Conservation (phyloP, 1,140 invertebrate genomes). For the Globodera rostochiensis region DNA sequence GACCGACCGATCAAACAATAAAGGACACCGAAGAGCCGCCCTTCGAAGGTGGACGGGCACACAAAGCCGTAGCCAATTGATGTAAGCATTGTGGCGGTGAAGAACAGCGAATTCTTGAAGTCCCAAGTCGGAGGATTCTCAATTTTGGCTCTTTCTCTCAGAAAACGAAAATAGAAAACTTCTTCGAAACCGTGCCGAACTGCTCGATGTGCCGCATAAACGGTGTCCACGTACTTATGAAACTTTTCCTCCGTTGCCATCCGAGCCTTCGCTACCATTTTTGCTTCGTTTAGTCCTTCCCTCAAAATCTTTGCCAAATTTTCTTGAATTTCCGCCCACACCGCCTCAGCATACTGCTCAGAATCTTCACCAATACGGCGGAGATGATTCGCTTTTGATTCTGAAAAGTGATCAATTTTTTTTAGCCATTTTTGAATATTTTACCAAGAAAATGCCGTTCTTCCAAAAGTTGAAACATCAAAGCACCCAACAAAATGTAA, state of each 20-base stretch:
- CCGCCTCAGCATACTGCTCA: constrained; percentile 43
- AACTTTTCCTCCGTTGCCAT: constrained; percentile 5
- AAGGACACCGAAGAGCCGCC: constrained; percentile 59
- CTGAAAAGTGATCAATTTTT: background rate
- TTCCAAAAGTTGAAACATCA: constrained; percentile 24
- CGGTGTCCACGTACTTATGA: constrained; percentile 57
- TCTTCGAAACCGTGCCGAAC: constrained; percentile 63
- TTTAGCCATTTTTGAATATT: background rate
- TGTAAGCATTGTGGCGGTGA: constrained; percentile 64
- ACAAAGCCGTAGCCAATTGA: constrained; percentile 65
- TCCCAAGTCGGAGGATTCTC: constrained; percentile 55
- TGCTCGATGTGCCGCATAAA: constrained; percentile 54
- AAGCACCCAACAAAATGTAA: constrained; percentile 21
- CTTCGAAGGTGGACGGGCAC: constrained; percentile 58
- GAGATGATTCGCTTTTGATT: constrained; percentile 18
- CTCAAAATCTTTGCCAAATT: constrained; percentile 33
- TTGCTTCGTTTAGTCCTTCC: constrained; percentile 11
- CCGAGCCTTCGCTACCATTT: constrained; percentile 4
- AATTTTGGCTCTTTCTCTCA: background rate
- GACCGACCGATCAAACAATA: constrained; percentile 61
- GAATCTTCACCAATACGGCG: constrained; percentile 14
- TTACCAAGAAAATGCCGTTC: constrained; percentile 17
- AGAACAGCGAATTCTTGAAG: constrained; percentile 61
- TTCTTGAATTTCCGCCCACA: constrained; percentile 45
- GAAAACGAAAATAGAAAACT: constrained; percentile 29